Base-by-base conservation (phyloP, 2,888 invertebrate genomes). In the Drosophila pseudotalamancana region DNA sequence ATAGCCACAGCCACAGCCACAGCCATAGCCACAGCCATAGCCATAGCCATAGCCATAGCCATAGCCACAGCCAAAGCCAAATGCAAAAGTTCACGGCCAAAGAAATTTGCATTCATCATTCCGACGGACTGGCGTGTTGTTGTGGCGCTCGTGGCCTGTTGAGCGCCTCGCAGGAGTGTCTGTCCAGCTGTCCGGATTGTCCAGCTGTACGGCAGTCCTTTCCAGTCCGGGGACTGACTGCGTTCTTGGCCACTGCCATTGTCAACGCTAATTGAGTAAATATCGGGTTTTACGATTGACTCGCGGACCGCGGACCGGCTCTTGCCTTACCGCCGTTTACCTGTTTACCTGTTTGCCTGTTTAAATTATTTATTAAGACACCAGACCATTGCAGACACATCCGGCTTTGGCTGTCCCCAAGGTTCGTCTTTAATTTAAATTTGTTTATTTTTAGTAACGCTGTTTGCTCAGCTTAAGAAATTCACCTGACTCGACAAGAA, bases 41-140 rank as follows among this genome's bases (percentile, higher is more conserved):
- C n/a, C n/a, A n/a, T n/a, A n/a, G n/a, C n/a, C n/a, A n/a, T n/a
- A n/a, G n/a, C n/a, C n/a, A n/a, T n/a, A n/a, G n/a, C n/a, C n/a
- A n/a, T n/a, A n/a, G n/a, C n/a, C n/a, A n/a, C n/a, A n/a, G n/a
- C n/a, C 55, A 34, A 49, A 29, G 53, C 12, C 8, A 79, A 79
- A 76, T 65, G 81, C 77, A 66, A 86, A 80, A 87, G 87, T 87
- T 79, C 79, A 87, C 16, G 87, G 77, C 11, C 77, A 53, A 8
- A 25, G 6, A 25, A 76, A 64, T 76, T 57, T 63, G 72, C 71
- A 76, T 76, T 76, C 54, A 76, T 63, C 56, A 71, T 43, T 71
- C 43, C 14, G 27, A 49, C 21, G 55, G 34, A 12, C 34, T 18
- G 35, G 31, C 56, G 29, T 45, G 37, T 37, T 45, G 37, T 37